Conservation (phyloP, 1,140 invertebrate genomes). For the Euura lappo region DNA sequence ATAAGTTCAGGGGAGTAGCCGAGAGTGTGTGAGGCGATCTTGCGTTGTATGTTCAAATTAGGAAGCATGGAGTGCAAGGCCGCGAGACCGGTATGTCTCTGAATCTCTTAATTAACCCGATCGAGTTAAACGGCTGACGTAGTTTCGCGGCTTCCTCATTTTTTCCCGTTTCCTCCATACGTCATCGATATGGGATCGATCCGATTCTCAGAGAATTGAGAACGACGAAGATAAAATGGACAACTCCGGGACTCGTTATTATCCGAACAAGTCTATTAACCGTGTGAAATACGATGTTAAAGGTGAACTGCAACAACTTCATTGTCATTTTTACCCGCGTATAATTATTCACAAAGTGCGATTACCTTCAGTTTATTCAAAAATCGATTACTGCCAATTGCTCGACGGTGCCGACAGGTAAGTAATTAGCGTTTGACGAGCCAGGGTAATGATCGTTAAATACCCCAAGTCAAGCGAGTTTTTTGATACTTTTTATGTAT, state of each 20-base stretch:
- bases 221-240: too few relatives aligned
- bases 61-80: slow-evolving; percentile 4
- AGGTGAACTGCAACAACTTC: neutral
- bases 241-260: too few relatives aligned
- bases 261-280: too few relatives aligned
- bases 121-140: neutral
- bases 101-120: neutral
- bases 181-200: neutral
- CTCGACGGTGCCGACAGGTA: neutral
- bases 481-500: too few relatives aligned
- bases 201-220: too few relatives aligned
- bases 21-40: too few relatives aligned
- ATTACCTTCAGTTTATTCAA: neutral
- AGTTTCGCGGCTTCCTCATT: neutral
- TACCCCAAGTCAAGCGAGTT: neutral
- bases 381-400: neutral
- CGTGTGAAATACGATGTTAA: neutral
- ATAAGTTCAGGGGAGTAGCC: too few relatives aligned
- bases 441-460: neutral
- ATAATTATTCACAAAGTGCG: neutral
- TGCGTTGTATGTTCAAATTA: neutral
- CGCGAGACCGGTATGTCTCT: neutral
- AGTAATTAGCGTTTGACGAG: neutral
- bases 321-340: neutral
- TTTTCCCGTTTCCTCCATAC: neutral